These are phyloP conservation scores for Glaucopsyche alexis DNA, from an alignment of 2,888 invertebrate genomes.

Conservation along the genomic window DNA sequence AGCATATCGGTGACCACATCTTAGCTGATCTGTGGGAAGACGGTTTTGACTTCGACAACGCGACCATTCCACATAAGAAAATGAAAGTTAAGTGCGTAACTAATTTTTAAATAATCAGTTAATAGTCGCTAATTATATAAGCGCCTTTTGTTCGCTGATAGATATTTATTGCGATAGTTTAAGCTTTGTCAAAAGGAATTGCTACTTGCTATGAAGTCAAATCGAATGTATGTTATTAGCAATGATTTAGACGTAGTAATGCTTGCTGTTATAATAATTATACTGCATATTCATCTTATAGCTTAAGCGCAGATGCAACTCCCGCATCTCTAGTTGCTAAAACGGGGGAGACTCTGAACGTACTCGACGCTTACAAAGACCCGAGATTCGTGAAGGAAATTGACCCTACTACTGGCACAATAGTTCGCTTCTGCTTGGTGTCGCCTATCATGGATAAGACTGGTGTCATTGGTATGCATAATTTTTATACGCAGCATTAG, in stretches of 20 bases:
- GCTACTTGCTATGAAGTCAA: neutral
- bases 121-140: too few relatives aligned
- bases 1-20: constrained; percentile 58
- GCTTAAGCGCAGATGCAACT: constrained; percentile 69
- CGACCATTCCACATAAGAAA: constrained; percentile 73
- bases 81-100: constrained; percentile 67
- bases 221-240: neutral
- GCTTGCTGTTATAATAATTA: too few relatives aligned
- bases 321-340: constrained; percentile 77
- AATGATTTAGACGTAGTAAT: neutral
- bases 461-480: constrained; percentile 68
- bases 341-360: constrained; percentile 71
- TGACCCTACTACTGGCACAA: constrained; percentile 77
- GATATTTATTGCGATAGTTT: too few relatives aligned
- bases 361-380: constrained; percentile 79
- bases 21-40: constrained; percentile 82
- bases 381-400: constrained; percentile 74
- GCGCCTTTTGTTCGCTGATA: too few relatives aligned
- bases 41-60: constrained; percentile 65
- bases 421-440: constrained; percentile 77
- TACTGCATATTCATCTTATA: constrained; percentile 38
- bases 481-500: neutral
- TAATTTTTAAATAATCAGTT: neutral
- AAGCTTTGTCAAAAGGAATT: too few relatives aligned
- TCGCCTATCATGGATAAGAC: constrained; percentile 75